Evolutionary conservation across 1,140 invertebrate genomes (phyloP), one percentile per base, ranked within the genome.

Genomic region (Condylostylus longicornis): DNA sequence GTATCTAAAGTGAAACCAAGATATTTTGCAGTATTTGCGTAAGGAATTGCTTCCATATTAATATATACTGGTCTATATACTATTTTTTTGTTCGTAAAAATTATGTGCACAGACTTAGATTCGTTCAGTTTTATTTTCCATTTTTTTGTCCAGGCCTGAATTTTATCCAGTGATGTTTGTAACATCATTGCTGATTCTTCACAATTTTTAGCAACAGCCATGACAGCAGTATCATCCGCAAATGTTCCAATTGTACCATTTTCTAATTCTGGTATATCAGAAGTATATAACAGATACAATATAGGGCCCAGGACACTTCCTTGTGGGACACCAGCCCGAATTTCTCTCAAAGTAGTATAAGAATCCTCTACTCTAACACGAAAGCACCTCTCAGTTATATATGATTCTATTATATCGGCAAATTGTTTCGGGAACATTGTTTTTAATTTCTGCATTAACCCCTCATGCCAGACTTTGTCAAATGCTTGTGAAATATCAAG

Each of bases 41-140:
- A n/a, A n/a, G n/a, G n/a, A n/a, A n/a, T n/a, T n/a, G n/a, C n/a
- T n/a, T n/a, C n/a, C n/a, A n/a, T n/a, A n/a, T n/a, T n/a, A 35
- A 18, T 33, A 38, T 29, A 6, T 28, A 14, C 37, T 18, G 13
- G 14, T 10, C 9, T 39, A 25, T 17, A 27, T 30, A 10, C 14
- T 27, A 27, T 27, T 13, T 27, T 18, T 32, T 32, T 17, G 17
- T 32, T 32, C 20, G 33, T 21, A 37, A 51, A 53, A 1, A 44
- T 51, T 13, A 54, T 42, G 19, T 51, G 44, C 5, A 40, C 38
- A n/a, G 46, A 45, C 44, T 54, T 54, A 4, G 28, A 28, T 31
- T 43, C n/a, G 28, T 57, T 54, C 12, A 53, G 32, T 42, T 40
- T 43, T 4, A 54, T 48, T 25, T 35, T 36, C 50, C 50, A 53